phyloP scores from a whole-genome alignment of 2,113 vertebrate species.

The Poecile atricapillus region DNA sequence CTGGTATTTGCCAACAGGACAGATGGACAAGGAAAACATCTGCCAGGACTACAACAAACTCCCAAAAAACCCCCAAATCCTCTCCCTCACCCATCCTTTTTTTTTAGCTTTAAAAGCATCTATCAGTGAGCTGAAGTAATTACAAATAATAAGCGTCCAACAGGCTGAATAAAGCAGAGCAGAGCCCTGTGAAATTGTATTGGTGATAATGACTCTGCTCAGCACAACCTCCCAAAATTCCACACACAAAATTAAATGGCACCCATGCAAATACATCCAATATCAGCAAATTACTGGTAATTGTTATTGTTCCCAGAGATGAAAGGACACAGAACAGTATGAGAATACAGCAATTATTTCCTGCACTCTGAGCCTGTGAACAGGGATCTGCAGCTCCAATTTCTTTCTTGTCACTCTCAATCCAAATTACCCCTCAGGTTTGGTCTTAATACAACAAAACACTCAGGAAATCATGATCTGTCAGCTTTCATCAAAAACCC shows the following conservation, averaged over 20 bases:
- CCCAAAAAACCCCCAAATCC: neutral
- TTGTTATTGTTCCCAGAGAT: neutral
- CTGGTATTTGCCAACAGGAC: neutral
- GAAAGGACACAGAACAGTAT: neutral
- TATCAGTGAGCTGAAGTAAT: neutral
- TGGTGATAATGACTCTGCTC: neutral
- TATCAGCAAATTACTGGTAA: neutral
- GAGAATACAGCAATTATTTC: neutral
- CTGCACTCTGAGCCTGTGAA: neutral
- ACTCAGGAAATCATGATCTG: neutral
- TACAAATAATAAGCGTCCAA: neutral
- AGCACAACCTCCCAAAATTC: neutral
- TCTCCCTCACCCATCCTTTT: fast-evolving
- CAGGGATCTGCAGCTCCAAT: neutral
- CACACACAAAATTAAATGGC: neutral
- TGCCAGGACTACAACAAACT: neutral
- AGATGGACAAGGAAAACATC: neutral
- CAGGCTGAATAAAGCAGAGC: neutral
- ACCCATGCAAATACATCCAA: neutral
- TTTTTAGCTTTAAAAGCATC: neutral
- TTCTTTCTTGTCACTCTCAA: neutral
- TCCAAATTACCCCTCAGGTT: neutral
- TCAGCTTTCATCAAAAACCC: neutral
- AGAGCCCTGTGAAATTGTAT: neutral
- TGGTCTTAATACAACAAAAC: neutral